Base-by-base conservation (phyloP, 2,113 vertebrate genomes). In the Pampusana beccarii region DNA sequence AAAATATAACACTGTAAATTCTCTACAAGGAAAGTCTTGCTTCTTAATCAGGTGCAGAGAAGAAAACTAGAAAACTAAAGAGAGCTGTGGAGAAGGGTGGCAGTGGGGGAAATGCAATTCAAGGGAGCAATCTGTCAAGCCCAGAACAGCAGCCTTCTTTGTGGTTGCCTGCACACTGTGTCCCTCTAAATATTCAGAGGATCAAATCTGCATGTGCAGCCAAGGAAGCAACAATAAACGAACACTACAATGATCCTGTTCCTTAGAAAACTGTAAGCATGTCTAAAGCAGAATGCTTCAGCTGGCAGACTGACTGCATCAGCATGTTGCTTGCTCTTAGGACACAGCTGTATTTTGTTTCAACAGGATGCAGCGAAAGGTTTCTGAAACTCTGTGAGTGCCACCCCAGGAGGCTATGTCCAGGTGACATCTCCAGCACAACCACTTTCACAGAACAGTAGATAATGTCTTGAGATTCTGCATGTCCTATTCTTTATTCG, bases 11-110 rank as follows among this genome's bases (percentile, higher is more conserved):
- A 15, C 0, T 34, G 5, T 6, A 36, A 56, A 51, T 53, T 48
- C 16, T 38, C n/a, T 70, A 14, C 1, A 1, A 58, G 25, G 36
- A 51, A 58, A 65, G 26, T 16, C 28, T 58, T 16, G 18, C 42
- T 71, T 70, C 31, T 86, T 70, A 20, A 64, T 34, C 13, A 13
- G 3, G 6, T 13, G 2, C 8, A 62, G 31, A 73, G 60, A 73
- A 70, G 10, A 54, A 64, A 80, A 56, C 3, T 4, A 29, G 60
- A 46, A 75, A 57, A 53, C 10, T 28, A 21, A 50, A 67, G 40
- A 7, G 1, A 61, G 40, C 4, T 19, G 38, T 1, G 0, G 12
- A 9, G 40, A 62, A 50, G n/a, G n/a, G 14, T 3, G 6, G 15
- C 33, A 40, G 7, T 3, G 34, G 72, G 20, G 24, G 33, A 65